A percentile compares a stretch with the other conserved stretches of the same genome.
Evolutionary conservation across 2,888 invertebrate genomes (phyloP).

Genomic region (Papilio elwesi): DNA sequence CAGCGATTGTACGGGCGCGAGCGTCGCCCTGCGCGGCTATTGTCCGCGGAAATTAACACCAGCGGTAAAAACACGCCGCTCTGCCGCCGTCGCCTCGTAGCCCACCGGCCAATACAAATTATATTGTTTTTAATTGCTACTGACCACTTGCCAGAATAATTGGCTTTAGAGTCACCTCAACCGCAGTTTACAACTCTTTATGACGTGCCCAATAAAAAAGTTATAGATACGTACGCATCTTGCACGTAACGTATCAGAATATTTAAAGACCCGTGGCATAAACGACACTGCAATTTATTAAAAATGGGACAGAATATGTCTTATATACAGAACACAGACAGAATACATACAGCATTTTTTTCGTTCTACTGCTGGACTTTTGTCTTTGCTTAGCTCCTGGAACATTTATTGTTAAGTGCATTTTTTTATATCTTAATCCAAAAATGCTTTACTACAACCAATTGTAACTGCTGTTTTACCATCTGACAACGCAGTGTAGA

Average conservation of each 20-base stretch:
- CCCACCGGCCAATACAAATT: conserved; percentile 42
- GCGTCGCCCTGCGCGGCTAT: conserved; percentile 64
- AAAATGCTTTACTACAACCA: no score
- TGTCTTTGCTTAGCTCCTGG: neutral
- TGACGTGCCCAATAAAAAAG: neutral
- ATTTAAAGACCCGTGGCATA: neutral
- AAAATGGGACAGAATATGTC: neutral
- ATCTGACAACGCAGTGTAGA: no score
- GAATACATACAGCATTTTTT: no score
- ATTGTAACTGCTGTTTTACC: no score
- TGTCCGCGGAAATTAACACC: conserved; percentile 72
- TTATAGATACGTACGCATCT: neutral
- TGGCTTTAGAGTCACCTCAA: neutral
- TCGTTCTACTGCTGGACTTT: neutral
- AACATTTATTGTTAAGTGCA: neutral
- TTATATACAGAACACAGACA: no score
- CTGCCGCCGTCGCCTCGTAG: conserved; percentile 46
- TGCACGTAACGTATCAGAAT: neutral
- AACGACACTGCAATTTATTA: neutral
- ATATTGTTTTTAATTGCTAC: conserved; percentile 42
- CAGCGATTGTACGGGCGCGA: conserved; percentile 67
- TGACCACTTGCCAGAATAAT: conserved; percentile 4
- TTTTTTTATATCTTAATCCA: no score
- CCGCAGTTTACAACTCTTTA: conserved; percentile 7
- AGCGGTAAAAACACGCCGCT: conserved; percentile 64